Conservation (phyloP, 1,140 invertebrate genomes). For the Scaptodrosophila lebanonensis region DNA sequence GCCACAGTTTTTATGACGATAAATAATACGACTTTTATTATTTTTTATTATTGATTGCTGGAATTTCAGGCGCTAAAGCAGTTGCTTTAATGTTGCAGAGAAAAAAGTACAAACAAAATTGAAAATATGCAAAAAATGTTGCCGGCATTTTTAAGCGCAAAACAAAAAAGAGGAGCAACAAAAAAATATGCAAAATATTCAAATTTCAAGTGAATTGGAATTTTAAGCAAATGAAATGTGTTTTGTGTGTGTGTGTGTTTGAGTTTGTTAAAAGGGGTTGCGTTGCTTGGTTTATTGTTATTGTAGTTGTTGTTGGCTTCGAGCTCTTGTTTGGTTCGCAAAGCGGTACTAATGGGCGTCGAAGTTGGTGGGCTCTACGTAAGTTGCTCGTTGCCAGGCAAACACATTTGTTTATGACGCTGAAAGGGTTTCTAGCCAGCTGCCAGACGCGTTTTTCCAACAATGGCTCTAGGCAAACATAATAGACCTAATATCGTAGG, state of each 20-base stretch:
- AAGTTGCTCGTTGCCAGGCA: constrained; percentile 40
- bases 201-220: constrained; percentile 66
- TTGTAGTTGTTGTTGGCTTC: background rate
- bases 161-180: constrained; percentile 18
- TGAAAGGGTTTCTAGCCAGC: constrained; percentile 9
- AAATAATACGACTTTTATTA: constrained; percentile 22
- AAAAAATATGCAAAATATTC: constrained; percentile 68
- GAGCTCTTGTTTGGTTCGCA: background rate
- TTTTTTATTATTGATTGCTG: constrained; percentile 65
- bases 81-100: constrained; percentile 47
- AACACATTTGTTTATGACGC: constrained; percentile 46
- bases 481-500: constrained; percentile 1
- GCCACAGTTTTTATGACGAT: constrained; percentile 59
- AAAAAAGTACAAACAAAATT: constrained; percentile 19
- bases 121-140: constrained; percentile 44
- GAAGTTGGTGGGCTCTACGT: constrained; percentile 11
- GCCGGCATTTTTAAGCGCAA: constrained; percentile 25
- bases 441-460: background rate
- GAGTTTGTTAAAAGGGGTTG: constrained; percentile 36
- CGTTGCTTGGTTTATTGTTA: constrained; percentile 30
- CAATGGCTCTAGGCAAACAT: constrained; percentile 7
- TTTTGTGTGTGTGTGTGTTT: constrained; percentile 30
- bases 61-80: constrained; percentile 48
- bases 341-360: constrained; percentile 39
- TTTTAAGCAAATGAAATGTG: constrained; percentile 69